phyloP scores from a whole-genome alignment of 2,888 invertebrate species.

The Nomada flava region DNA sequence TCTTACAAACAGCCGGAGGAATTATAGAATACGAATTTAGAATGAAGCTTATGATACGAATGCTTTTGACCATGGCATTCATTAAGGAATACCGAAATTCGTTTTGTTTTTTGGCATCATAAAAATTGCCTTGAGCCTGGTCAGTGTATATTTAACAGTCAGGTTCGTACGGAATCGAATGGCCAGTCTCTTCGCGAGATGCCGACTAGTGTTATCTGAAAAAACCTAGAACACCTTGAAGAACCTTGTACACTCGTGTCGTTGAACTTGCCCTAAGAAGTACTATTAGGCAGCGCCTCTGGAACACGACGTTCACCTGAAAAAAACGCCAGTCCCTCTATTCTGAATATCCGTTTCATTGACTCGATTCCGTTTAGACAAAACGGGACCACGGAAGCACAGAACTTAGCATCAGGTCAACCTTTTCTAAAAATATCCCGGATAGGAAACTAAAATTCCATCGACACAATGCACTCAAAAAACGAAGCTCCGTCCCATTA shows the following conservation, averaged over 20 bases:
- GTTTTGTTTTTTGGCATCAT: background rate
- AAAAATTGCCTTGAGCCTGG: conserved; percentile 7
- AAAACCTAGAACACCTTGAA: background rate
- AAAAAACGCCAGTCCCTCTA: background rate
- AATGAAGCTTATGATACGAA: background rate
- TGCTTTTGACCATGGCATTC: too few species aligned
- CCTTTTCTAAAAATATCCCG: background rate
- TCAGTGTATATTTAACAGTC: conserved; percentile 5
- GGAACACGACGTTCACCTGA: background rate
- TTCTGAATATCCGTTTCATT: too few species aligned
- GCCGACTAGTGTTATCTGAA: background rate
- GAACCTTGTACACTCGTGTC: conserved; percentile 1
- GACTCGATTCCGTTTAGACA: too few species aligned
- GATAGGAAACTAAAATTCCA: background rate
- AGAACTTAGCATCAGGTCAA: too few species aligned
- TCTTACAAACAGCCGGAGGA: background rate
- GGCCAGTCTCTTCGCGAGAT: background rate
- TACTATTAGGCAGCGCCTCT: background rate
- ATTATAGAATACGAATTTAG: background rate
- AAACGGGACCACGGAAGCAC: too few species aligned
- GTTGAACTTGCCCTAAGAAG: conserved; percentile 13
- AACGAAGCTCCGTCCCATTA: background rate
- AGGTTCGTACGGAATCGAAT: background rate
- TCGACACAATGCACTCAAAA: background rate
- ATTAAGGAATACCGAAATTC: too few species aligned